A percentile compares a stretch with the other conserved stretches of the same genome.
Evolutionary conservation across 2,888 invertebrate genomes (phyloP).

Genomic region (Sericinus montela): DNA sequence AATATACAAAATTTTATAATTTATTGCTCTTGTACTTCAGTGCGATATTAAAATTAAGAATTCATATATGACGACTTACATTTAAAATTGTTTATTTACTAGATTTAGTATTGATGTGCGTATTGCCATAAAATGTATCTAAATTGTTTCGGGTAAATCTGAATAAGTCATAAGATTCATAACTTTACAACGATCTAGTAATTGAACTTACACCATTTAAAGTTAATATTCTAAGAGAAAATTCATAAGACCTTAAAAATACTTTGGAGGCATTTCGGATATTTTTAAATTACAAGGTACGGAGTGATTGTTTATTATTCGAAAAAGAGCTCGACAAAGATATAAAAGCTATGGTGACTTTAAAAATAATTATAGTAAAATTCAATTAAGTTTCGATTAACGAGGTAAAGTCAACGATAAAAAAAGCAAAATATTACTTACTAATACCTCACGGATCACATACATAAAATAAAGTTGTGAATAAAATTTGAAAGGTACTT

Average conservation of each 20-base stretch:
- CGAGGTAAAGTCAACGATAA: too few relatives aligned
- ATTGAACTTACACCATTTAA: neutral
- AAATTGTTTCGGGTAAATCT: slow-evolving; percentile 37
- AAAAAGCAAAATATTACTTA: too few relatives aligned
- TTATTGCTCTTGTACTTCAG: neutral
- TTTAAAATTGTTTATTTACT: neutral
- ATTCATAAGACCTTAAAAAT: slow-evolving; percentile 14
- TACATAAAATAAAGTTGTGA: too few relatives aligned
- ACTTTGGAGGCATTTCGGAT: neutral
- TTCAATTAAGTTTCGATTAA: too few relatives aligned
- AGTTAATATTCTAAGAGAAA: slow-evolving; percentile 12
- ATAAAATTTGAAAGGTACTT: too few relatives aligned
- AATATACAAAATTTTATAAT: too few relatives aligned
- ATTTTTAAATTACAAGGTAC: neutral
- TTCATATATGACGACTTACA: too few relatives aligned
- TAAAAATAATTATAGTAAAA: too few relatives aligned
- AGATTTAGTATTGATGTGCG: slow-evolving; percentile 10
- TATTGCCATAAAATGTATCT: slow-evolving; percentile 58
- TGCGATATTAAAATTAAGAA: neutral
- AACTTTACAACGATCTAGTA: neutral
- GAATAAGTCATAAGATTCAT: neutral
- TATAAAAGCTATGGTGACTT: neutral
- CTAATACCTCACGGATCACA: too few relatives aligned
- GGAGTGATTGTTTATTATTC: slow-evolving; percentile 6
- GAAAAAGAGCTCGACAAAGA: neutral